These are phyloP conservation scores for Cariama cristata DNA, from an alignment of 2,113 vertebrate species.

Conservation along the genomic window DNA sequence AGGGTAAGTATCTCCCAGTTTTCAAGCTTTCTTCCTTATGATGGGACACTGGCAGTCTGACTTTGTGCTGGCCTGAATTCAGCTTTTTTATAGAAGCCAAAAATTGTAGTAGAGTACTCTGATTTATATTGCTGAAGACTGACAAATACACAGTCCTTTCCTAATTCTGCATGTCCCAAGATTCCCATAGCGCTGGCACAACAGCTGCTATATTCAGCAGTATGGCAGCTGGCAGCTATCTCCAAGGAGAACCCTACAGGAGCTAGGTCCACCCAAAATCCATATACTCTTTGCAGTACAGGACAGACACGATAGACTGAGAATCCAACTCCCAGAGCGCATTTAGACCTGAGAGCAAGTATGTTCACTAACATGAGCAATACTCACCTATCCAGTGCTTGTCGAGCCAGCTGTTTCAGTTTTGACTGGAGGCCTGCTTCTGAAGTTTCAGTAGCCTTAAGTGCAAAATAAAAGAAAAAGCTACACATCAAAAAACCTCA, in stretches of 20 bases:
- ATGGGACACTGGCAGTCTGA: background rate
- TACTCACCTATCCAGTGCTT: constrained; percentile 92
- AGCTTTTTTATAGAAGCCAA: background rate
- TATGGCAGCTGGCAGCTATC: background rate
- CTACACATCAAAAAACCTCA: background rate
- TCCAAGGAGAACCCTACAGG: background rate
- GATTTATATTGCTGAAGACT: background rate
- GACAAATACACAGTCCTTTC: background rate
- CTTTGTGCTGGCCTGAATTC: background rate
- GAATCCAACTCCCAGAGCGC: background rate
- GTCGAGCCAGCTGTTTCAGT: constrained; percentile 95
- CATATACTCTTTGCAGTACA: background rate
- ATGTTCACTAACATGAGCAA: background rate
- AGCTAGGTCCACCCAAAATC: background rate
- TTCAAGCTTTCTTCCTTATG: background rate
- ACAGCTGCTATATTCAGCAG: background rate
- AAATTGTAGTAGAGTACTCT: background rate
- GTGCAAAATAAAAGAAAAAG: constrained; percentile 25
- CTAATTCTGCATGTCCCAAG: background rate
- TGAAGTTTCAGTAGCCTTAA: constrained; percentile 91
- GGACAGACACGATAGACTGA: background rate
- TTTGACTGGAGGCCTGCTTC: constrained; percentile 90
- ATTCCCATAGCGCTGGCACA: background rate
- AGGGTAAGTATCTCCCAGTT: background rate
- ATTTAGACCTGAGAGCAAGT: background rate